These are phyloP conservation scores for Phoxinus phoxinus DNA, from an alignment of 2,113 vertebrate genomes.

Conservation along the genomic window DNA sequence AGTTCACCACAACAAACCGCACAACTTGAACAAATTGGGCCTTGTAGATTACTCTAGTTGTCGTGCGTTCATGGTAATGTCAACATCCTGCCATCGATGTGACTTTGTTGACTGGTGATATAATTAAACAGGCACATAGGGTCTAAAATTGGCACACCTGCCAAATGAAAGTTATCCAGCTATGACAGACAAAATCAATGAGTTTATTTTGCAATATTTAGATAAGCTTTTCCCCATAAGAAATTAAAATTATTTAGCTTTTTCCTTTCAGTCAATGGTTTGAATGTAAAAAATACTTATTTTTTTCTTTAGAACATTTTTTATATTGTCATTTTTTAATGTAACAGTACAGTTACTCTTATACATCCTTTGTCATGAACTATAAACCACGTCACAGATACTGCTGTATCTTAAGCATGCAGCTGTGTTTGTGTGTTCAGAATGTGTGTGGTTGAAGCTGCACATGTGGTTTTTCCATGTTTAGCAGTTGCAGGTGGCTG, in stretches of 20 bases:
- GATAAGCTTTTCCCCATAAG: too few species aligned
- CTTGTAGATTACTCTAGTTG: background rate
- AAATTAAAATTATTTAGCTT: too few species aligned
- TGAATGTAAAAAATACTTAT: too few species aligned
- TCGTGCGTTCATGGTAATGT: background rate
- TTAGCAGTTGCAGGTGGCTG: conserved; percentile 21
- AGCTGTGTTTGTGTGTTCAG: conserved; percentile 26
- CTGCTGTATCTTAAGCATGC: background rate
- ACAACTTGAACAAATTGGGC: background rate
- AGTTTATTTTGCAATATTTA: background rate
- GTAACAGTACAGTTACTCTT: background rate
- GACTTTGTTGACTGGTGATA: background rate
- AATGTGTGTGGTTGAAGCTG: conserved; percentile 8
- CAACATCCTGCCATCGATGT: background rate
- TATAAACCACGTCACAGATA: background rate
- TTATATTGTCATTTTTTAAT: too few species aligned
- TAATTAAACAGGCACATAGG: background rate
- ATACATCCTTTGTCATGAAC: background rate
- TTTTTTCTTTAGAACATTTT: too few species aligned
- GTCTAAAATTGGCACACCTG: background rate
- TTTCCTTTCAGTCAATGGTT: too few species aligned
- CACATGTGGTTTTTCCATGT: conserved; percentile 20
- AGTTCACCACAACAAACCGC: background rate
- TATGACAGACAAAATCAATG: too few species aligned
- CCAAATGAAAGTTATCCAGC: background rate